phyloP scores from a whole-genome alignment of 2,888 invertebrate genomes.

The Phaedon cochleariae region DNA sequence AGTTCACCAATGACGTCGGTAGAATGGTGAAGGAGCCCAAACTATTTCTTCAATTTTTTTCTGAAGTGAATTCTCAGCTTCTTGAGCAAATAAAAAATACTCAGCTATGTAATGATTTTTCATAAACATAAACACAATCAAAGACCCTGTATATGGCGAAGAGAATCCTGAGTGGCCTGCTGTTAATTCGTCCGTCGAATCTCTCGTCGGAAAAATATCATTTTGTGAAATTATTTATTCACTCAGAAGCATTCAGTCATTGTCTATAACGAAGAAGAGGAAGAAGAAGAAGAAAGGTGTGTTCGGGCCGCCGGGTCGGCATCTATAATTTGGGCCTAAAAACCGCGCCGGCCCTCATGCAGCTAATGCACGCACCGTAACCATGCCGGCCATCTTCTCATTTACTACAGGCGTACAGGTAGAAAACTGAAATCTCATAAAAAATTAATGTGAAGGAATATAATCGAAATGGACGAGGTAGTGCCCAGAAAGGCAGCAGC shows the following conservation, averaged over 20 bases:
- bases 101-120: no score
- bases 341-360: conserved; percentile 45
- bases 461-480: not conserved
- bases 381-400: conserved; percentile 27
- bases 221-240: conserved; percentile 43
- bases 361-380: conserved; percentile 27
- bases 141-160: no score
- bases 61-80: no score
- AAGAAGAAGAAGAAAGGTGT: conserved; percentile 40
- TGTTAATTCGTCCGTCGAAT: not conserved
- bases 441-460: conserved; percentile 38
- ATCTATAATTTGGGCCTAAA: conserved; percentile 48
- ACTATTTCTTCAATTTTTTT: no score
- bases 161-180: not conserved
- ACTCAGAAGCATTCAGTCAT: conserved; percentile 47
- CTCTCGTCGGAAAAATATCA: conserved; percentile 34
- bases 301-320: conserved; percentile 32
- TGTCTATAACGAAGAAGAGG: conserved; percentile 45
- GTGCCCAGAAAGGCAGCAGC: not conserved
- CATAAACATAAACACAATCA: no score
- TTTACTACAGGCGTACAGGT: conserved; percentile 41
- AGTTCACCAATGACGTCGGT: no score
- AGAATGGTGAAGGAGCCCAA: no score
- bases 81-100: no score
- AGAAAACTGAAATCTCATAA: conserved; percentile 37